Conservation (phyloP, 2,113 vertebrate genomes). For the Reinhardtius hippoglossoides region DNA sequence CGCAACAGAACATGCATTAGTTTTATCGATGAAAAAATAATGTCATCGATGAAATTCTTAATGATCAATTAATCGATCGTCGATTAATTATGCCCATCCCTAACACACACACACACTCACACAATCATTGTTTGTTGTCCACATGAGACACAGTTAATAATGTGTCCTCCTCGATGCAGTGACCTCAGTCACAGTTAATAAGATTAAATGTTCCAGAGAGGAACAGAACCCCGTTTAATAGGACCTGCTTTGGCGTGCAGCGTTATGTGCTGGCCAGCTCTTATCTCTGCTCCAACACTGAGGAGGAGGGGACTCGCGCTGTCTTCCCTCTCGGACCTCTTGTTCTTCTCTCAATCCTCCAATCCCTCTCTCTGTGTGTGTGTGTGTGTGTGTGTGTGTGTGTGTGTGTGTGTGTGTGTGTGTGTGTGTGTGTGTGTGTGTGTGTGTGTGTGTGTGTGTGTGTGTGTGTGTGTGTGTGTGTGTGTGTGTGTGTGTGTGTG, state of each 20-base stretch:
- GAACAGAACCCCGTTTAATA: conserved; percentile 29
- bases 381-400: conserved; percentile 48
- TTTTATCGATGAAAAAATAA: no score
- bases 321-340: conserved; percentile 38
- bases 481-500: conserved; percentile 53
- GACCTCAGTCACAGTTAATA: conserved; percentile 58
- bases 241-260: conserved; percentile 26
- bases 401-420: conserved; percentile 71
- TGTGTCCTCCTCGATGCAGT: conserved; percentile 26
- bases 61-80: no score
- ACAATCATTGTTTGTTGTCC: conserved; percentile 4
- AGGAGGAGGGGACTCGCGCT: conserved; percentile 32
- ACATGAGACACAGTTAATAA: conserved; percentile 39
- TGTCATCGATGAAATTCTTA: no score
- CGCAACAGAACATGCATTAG: no score
- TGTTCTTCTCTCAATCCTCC: conserved; percentile 41
- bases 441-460: conserved; percentile 72
- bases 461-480: conserved; percentile 72
- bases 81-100: no score
- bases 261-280: conserved; percentile 13
- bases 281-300: conserved; percentile 39
- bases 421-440: conserved; percentile 74
- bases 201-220: conserved; percentile 54
- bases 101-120: conserved; percentile 22
- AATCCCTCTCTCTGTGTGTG: conserved; percentile 42